Conservation (phyloP, 2,888 invertebrate species). For the Cataglyphis altisquamis region DNA sequence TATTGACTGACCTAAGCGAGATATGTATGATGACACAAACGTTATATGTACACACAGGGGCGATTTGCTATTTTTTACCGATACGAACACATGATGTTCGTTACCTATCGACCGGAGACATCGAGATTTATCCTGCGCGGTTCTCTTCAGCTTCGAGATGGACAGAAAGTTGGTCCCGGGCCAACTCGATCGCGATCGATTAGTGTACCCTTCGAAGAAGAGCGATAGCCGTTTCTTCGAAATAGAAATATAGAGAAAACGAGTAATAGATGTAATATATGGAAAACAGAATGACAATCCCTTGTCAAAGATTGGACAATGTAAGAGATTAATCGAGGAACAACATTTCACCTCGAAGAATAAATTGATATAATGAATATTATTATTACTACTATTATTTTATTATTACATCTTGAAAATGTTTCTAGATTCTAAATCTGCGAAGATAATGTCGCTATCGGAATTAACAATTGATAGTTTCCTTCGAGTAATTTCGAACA, state of each 20-base stretch:
- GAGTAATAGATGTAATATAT: background rate
- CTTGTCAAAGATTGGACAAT: background rate
- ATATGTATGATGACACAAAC: conserved; percentile 9
- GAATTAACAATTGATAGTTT: conserved; percentile 47
- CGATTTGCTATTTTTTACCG: background rate
- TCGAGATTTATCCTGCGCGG: background rate
- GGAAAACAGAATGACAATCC: background rate
- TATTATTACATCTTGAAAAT: background rate
- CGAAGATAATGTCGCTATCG: conserved; percentile 54
- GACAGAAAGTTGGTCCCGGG: background rate
- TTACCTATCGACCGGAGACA: background rate
- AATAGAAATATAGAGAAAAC: background rate
- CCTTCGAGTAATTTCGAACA: background rate
- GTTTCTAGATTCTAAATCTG: conserved; percentile 30
- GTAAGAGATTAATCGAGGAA: background rate
- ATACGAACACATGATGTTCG: background rate
- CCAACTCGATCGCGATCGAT: conserved; percentile 21
- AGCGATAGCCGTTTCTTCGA: background rate
- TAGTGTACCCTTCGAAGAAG: background rate
- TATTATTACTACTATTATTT: background rate
- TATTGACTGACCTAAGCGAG: conserved; percentile 36
- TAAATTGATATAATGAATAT: background rate
- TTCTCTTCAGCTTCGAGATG: background rate
- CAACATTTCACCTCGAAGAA: background rate
- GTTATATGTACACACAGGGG: background rate